These are phyloP conservation scores for Chamaetylas fuelleborni DNA, from an alignment of 2,113 vertebrate genomes.

Conservation along the genomic window DNA sequence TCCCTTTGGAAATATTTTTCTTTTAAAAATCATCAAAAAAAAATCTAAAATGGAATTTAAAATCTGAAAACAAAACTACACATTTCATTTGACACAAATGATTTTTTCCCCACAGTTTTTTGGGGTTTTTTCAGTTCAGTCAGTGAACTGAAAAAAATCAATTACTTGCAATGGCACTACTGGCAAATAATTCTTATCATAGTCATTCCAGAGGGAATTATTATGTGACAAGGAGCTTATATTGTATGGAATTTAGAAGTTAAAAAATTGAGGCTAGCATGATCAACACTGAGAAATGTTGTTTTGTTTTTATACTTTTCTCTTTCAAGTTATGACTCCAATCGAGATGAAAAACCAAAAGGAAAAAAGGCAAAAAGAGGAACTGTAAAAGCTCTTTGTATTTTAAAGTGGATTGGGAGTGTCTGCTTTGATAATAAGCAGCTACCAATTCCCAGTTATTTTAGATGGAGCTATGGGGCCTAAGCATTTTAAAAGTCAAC, in stretches of 20 bases:
- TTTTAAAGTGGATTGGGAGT: neutral
- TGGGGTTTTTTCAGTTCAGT: neutral
- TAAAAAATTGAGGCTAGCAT: neutral
- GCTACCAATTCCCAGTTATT: neutral
- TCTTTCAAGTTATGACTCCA: neutral
- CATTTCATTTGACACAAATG: neutral
- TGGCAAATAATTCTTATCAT: slow-evolving; percentile 19
- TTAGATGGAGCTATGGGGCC: neutral
- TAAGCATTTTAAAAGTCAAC: neutral
- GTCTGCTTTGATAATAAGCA: neutral
- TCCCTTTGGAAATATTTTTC: neutral
- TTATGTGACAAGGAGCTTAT: neutral
- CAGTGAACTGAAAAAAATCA: slow-evolving; percentile 35
- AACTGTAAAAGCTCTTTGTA: neutral
- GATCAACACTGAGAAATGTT: neutral
- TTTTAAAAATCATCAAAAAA: neutral
- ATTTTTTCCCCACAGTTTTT: neutral
- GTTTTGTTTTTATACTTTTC: neutral
- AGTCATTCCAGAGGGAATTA: slow-evolving; percentile 27
- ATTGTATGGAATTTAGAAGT: neutral
- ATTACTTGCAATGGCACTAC: neutral
- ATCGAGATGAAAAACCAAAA: neutral
- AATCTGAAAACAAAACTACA: neutral
- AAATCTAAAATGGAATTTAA: neutral
- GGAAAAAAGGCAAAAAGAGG: neutral